Evolutionary conservation across 2,797 vertebrate genomes (phyloP), one percentile per base, ranked within the genome.

Genomic region (Argentina silus): DNA sequence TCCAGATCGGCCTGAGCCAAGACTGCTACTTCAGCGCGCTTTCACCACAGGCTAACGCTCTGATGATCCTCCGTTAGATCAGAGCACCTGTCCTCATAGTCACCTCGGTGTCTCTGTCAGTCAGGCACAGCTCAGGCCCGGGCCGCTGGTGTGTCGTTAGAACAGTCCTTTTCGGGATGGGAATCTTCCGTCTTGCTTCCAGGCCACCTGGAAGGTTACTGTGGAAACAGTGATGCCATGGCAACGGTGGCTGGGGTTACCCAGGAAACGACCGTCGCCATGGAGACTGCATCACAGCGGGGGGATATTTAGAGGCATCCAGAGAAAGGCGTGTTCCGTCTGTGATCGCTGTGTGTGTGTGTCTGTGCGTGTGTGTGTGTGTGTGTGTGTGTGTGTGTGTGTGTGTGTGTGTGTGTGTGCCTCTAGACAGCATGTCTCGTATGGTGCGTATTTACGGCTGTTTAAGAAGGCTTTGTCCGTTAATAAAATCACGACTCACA

Each of bases 201-300:
- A 59, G 56, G 56, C 56, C 56, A 59, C 23, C 56, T 59, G 56
- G 56, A 56, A 21, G 7, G n/a, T 56, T 21, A 59, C 56, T 21
- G 19, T 23, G 56, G 56, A 59, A 59, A 23, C 56, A 59, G 56
- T 10, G 9, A 6, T 59, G 56, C 21, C 56, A 59, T 59, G 56
- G 56, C 56, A 59, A 59, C 56, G 9, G 56, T 12, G 10, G 56
- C 56, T 59, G 56, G 56, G 56, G 56, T 59, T 59, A 23, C 56
- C 56, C 56, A 14, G 56, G 56, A 59, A 59, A 59, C 56, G 21
- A 23, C 56, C 3, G 56, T 59, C 17, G 19, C 56, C 19, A 59
- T 21, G 56, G 56, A 59, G 19, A 59, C 56, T 59, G 56, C 56
- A 12, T 59, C 56, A 59, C 56, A 23, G 21, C 19, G 27, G 56